Conservation (phyloP, 2,888 invertebrate genomes). For the Hyposoter dolosus region DNA sequence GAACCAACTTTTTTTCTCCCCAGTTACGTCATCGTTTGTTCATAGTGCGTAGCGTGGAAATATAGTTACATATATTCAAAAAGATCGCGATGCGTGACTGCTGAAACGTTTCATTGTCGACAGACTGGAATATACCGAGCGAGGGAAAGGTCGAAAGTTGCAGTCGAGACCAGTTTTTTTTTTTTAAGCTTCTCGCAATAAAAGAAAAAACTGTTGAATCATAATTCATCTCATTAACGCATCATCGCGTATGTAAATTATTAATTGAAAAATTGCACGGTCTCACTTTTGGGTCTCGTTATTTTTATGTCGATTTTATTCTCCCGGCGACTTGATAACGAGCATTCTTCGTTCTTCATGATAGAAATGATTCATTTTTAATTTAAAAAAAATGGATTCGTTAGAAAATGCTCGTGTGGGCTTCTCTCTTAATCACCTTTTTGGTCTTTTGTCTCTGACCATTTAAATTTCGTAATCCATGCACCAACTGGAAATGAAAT, state of each 20-base stretch:
- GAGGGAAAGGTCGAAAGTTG: constrained; percentile 34
- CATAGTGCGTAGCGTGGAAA: constrained; percentile 48
- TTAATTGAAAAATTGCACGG: neutral
- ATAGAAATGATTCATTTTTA: neutral
- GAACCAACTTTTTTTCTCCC: constrained; percentile 28
- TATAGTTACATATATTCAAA: constrained; percentile 32
- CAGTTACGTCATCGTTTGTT: constrained; percentile 43
- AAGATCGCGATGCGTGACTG: constrained; percentile 44
- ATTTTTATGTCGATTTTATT: constrained; percentile 1
- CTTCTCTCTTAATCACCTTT: constrained; percentile 38
- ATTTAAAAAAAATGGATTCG: neutral
- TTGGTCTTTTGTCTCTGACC: constrained; percentile 48
- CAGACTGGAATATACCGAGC: neutral
- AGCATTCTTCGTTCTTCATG: neutral
- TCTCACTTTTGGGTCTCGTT: neutral
- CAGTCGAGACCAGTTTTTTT: constrained; percentile 39
- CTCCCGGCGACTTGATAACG: neutral
- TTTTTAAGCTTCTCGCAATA: neutral
- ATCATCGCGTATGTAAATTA: constrained; percentile 3
- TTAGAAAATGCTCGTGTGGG: neutral
- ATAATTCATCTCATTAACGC: constrained; percentile 3
- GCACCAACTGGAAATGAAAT: neutral
- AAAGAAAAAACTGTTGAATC: constrained; percentile 1
- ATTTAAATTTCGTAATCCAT: neutral
- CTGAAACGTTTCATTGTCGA: constrained; percentile 35